Conservation (phyloP, 1,140 invertebrate genomes). For the Brachionus manjavacas region DNA sequence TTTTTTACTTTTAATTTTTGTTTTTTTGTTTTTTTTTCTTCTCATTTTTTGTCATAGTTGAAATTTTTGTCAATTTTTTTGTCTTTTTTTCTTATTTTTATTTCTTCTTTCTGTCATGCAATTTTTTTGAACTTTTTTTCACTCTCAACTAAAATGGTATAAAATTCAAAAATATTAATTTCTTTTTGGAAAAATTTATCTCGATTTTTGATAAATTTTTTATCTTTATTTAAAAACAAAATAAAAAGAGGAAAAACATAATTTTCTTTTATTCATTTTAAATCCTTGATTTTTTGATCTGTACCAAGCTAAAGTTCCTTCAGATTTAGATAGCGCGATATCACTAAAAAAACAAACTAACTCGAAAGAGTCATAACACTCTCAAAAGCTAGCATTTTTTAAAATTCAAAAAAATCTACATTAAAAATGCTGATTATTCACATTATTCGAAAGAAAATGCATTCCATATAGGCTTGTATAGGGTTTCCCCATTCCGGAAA, state of each 20-base stretch:
- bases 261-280: neutral
- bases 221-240: neutral
- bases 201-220: neutral
- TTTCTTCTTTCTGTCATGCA: neutral
- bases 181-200: neutral
- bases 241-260: neutral
- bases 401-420: no score
- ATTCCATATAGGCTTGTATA: no score
- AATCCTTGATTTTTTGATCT: no score
- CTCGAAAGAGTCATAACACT: no score
- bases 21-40: neutral
- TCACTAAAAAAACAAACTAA: no score
- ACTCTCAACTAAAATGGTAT: neutral
- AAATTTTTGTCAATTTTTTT: neutral
- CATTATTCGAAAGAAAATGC: no score
- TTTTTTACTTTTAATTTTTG: neutral
- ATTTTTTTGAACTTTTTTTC: neutral
- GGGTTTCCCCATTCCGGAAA: no score
- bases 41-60: neutral
- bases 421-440: no score
- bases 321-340: no score
- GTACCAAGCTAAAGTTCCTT: no score
- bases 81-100: neutral
- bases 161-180: neutral
- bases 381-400: no score